Percentiles rank a stretch among this genome's conserved stretches.
Evolutionary conservation across 2,113 vertebrate genomes (phyloP).

Genomic region (Poicephalus gulielmi): DNA sequence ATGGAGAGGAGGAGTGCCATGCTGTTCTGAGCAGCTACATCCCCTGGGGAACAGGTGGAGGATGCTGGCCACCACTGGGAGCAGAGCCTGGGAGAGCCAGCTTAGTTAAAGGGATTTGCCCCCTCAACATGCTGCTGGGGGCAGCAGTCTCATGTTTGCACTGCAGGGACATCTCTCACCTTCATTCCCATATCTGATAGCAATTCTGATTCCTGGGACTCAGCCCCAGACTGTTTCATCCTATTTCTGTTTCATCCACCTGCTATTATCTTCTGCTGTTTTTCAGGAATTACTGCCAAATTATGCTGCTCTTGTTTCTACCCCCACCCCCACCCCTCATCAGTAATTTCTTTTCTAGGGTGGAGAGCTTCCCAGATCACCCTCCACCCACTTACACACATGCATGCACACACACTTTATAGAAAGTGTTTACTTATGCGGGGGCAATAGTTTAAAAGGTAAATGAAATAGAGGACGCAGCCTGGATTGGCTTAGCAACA

Average conservation of each 20-base stretch:
- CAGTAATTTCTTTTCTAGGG: slow-evolving; percentile 52
- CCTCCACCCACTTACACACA: slow-evolving; percentile 60
- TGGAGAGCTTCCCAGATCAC: slow-evolving; percentile 55
- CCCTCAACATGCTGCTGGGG: accelerated
- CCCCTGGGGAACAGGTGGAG: neutral
- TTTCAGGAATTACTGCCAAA: slow-evolving; percentile 29
- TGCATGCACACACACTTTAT: slow-evolving; percentile 52
- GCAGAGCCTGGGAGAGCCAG: neutral
- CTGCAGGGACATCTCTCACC: neutral
- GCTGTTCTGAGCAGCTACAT: neutral
- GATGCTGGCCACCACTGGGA: accelerated
- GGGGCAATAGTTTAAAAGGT: slow-evolving; percentile 70
- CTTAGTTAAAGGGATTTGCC: neutral
- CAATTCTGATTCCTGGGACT: neutral
- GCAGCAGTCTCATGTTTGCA: accelerated
- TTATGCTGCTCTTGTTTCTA: neutral
- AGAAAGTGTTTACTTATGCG: slow-evolving; percentile 66
- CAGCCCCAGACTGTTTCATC: neutral
- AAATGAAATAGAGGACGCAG: slow-evolving; percentile 61
- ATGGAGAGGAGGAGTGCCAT: accelerated
- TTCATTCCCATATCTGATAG: neutral
- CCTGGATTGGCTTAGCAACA: slow-evolving; percentile 70
- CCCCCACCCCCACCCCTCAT: neutral
- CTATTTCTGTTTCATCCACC: slow-evolving; percentile 25
- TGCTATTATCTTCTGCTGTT: neutral